A percentile compares a stretch with the other conserved stretches of the same genome.
phyloP scores from a whole-genome alignment of 2,888 invertebrate species.

The Teleogryllus oceanicus region DNA sequence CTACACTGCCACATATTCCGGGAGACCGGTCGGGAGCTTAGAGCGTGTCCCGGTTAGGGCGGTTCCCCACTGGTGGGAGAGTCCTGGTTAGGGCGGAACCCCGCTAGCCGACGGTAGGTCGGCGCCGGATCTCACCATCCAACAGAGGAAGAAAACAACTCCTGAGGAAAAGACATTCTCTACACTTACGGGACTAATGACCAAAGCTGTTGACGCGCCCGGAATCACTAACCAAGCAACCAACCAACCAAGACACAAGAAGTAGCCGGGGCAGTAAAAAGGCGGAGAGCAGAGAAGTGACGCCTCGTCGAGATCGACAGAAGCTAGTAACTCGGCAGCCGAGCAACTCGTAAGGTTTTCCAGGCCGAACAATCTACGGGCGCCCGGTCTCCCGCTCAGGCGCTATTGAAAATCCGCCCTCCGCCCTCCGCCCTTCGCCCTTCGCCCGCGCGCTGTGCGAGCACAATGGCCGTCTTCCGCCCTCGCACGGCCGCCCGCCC shows the following conservation, averaged over 20 bases:
- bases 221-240: background rate
- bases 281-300: background rate
- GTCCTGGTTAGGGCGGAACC: too few relatives aligned
- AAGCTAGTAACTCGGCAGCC: background rate
- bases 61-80: too few relatives aligned
- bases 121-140: too few relatives aligned
- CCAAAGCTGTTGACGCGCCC: too few relatives aligned
- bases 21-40: too few relatives aligned
- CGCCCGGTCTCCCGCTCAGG: background rate
- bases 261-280: background rate
- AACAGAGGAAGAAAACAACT: too few relatives aligned
- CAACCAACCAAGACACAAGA: background rate
- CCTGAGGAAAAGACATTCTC: too few relatives aligned
- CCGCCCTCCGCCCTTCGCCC: background rate
- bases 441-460: background rate
- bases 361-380: background rate
- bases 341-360: background rate
- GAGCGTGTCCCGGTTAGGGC: too few relatives aligned
- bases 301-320: background rate
- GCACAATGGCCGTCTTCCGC: background rate
- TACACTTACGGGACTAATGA: too few relatives aligned
- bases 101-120: too few relatives aligned
- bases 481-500: background rate
- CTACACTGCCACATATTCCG: too few relatives aligned
- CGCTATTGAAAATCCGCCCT: background rate